Conservation (phyloP, 1,140 invertebrate genomes). For the Cydia pomonella region DNA sequence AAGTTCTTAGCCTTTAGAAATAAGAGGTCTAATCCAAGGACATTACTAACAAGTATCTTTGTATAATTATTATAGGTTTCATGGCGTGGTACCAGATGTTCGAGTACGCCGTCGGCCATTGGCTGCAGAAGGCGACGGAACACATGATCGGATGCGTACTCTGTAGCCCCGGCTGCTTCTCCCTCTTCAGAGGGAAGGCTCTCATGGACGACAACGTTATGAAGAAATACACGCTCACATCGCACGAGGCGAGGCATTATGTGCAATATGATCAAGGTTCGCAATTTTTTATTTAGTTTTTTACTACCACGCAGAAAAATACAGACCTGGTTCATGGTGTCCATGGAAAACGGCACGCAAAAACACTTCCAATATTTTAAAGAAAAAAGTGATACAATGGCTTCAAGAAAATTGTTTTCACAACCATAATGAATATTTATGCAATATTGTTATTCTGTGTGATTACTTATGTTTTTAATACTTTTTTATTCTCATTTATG, state of each 20-base stretch:
- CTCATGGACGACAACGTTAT: conserved; percentile 99
- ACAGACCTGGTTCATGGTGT: too few relatives aligned
- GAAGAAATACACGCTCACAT: conserved; percentile 95
- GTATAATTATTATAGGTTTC: conserved; percentile 83
- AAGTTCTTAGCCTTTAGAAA: too few relatives aligned
- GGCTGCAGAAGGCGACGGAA: conserved; percentile 98
- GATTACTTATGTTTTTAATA: too few relatives aligned
- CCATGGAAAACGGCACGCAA: too few relatives aligned
- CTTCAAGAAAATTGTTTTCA: too few relatives aligned
- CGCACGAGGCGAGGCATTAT: conserved; percentile 95
- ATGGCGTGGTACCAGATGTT: conserved; percentile 99
- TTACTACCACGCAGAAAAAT: too few relatives aligned
- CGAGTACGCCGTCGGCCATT: conserved; percentile 98
- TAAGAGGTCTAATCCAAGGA: conserved; percentile 5
- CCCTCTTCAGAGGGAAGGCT: conserved; percentile 95
- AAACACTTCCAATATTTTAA: too few relatives aligned
- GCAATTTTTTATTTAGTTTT: too few relatives aligned
- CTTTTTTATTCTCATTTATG: too few relatives aligned
- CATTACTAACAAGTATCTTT: background rate
- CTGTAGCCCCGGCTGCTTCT: conserved; percentile 98
- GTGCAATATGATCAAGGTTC: conserved; percentile 97
- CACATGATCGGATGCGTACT: conserved; percentile 98
- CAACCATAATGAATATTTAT: too few relatives aligned
- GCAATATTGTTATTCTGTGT: too few relatives aligned
- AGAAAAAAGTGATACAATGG: too few relatives aligned